Evolutionary conservation across 2,888 invertebrate genomes (phyloP), one percentile per base, ranked within the genome.

Genomic region (Mactromeris polynyma): DNA sequence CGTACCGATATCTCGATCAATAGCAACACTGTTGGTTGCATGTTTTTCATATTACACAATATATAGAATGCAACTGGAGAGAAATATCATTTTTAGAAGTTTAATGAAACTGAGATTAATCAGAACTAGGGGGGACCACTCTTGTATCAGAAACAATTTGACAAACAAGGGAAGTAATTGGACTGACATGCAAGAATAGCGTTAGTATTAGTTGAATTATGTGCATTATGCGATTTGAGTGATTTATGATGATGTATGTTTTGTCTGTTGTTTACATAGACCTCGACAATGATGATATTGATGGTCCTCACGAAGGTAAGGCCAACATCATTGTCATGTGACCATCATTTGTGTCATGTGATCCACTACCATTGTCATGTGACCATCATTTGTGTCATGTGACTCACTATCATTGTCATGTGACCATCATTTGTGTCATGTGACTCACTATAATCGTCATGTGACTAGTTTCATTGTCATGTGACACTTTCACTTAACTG

Each of bases 201-300:
- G 58, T 58, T 58, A 58, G 58, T 69, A 58, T n/a, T 58, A 58
- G 58, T 73, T 58, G 82, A 26, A 46, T 80, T 58, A 31, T 81
- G 79, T 81, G 86, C 86, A 86, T 90, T 85, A 85, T 84, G 73
- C 73, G 3, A 33, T 69, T 31, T 83, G 42, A 51, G 42, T 42
- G 33, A 83, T 21, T 46, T 46, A 73, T 83, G 42, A 42, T 83
- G 42, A 42, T 64, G 81, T 54, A 58, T 86, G 73, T 86, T 69
- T 87, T 87, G 80, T 88, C 89, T 90, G 86, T 82, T 90, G 78
- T 87, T 86, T 86, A 88, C 90, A 92, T 93, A 94, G 94, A 94
- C 90, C 87, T 94, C 91, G 94, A 94, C 92, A 93, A 93, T 90
- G 93, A 93, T 88, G 94, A 93, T 83, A 82, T 90, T 85, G 93